Base-by-base conservation (phyloP, 2,888 invertebrate genomes). In the Conistra vaccinii region DNA sequence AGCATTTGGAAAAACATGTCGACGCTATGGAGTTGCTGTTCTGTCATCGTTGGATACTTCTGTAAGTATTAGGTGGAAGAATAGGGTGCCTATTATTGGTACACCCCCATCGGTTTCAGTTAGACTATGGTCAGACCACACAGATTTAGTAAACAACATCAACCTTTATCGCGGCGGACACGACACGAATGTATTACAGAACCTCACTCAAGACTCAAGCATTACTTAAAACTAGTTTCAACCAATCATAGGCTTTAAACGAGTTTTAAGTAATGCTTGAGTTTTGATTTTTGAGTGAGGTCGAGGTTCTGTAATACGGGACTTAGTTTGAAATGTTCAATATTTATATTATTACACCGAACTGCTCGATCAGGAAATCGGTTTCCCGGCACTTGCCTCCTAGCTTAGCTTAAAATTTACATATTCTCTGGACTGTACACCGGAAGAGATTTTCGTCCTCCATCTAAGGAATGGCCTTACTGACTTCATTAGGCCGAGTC, bases 1-100 rank as follows among this genome's bases (percentile, higher is more conserved):
- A 97, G 70, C 99, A 99, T 93, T 96, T 99, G 78, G 97, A 98
- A 85, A 98, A 97, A 88, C 98, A 99, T 89, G 97, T 97, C 7
- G 99, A 99, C 93, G 99, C 98, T 2, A 97, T 98, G 96, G 99
- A 99, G 91, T 94, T 99, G 67, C 96, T 99, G 32, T 99, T 99
- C 92, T 99, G 99, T 87, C 99, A 99, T 94, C 98, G 99, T 80
- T 99, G 99, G 99, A 98, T 99, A 89, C 95, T 99, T 78, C 93
- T 99, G 97, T 99, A 94, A 97, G 97, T 87, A 68, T 67, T n/a
- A n/a, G 53, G 53, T 12, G 53, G 53, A 53, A 53, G n/a, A n/a
- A 10, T n/a, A 51, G 51, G 39, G n/a, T n/a, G 4, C n/a, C 12
- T 53, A 12, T n/a, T 53, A 10, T 53, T 53, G 0, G 4, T 4